Conservation (phyloP, 2,797 vertebrate species). For the Xerus rutilus region DNA sequence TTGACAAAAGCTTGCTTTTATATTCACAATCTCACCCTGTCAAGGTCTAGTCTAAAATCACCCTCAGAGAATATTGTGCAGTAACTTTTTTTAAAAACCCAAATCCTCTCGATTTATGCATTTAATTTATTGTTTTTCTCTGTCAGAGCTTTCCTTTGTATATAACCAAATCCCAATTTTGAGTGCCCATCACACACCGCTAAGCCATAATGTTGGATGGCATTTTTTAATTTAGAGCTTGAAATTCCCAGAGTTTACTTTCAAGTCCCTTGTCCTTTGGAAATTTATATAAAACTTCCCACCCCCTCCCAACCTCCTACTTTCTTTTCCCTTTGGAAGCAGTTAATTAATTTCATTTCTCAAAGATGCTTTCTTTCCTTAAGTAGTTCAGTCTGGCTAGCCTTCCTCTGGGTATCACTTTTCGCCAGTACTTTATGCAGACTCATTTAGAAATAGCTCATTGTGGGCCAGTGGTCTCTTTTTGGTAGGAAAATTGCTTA, state of each 20-base stretch:
- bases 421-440: slow-evolving; percentile 51
- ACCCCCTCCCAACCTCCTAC: slow-evolving; percentile 53
- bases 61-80: slow-evolving; percentile 74
- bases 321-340: slow-evolving; percentile 79
- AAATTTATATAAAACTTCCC: slow-evolving; percentile 69
- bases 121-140: slow-evolving; percentile 79
- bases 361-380: slow-evolving; percentile 82
- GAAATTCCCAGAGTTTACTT: slow-evolving; percentile 75
- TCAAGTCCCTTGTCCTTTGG: slow-evolving; percentile 73
- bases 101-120: slow-evolving; percentile 70
- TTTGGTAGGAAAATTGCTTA: slow-evolving; percentile 64
- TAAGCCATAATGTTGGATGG: slow-evolving; percentile 66
- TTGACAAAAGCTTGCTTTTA: slow-evolving; percentile 81
- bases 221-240: slow-evolving; percentile 76
- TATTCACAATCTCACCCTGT: slow-evolving; percentile 77
- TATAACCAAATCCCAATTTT: slow-evolving; percentile 62
- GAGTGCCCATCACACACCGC: neutral
- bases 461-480: slow-evolving; percentile 64
- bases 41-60: slow-evolving; percentile 80
- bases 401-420: slow-evolving; percentile 78
- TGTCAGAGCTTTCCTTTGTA: slow-evolving; percentile 75
- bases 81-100: slow-evolving; percentile 75
- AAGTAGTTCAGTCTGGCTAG: slow-evolving; percentile 79
- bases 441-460: slow-evolving; percentile 69
- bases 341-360: slow-evolving; percentile 84